A percentile compares a stretch with the other conserved stretches of the same genome.
Evolutionary conservation across 2,113 vertebrate genomes (phyloP).

Genomic region (Ctenodactylus gundi): DNA sequence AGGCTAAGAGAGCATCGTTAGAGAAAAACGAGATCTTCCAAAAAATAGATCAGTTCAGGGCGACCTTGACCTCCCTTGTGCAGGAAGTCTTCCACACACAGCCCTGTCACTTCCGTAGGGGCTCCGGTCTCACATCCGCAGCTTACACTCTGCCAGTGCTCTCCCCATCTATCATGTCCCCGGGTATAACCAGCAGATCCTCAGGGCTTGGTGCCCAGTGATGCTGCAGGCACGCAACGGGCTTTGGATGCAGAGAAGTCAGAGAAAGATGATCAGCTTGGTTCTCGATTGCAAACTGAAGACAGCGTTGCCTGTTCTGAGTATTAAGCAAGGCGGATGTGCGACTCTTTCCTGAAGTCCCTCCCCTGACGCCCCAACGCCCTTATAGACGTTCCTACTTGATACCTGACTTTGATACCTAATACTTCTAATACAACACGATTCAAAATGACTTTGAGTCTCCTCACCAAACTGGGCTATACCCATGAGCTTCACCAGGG

Average conservation of each 20-base stretch:
- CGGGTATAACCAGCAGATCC: neutral
- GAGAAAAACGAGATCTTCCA: neutral
- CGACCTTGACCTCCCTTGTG: neutral
- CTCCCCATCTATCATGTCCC: neutral
- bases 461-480: neutral
- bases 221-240: neutral
- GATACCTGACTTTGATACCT: neutral
- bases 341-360: neutral
- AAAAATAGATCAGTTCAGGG: neutral
- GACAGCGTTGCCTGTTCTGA: neutral
- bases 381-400: neutral
- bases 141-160: neutral
- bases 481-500: neutral
- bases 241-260: neutral
- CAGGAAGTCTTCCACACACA: fast-evolving
- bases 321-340: neutral
- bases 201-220: neutral
- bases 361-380: neutral
- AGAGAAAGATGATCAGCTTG: neutral
- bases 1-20: neutral
- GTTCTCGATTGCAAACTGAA: neutral
- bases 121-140: neutral
- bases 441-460: neutral
- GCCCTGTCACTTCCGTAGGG: neutral
- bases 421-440: neutral